Conservation (phyloP, 2,797 vertebrate species). For the Helicolenus hilgendorfi region DNA sequence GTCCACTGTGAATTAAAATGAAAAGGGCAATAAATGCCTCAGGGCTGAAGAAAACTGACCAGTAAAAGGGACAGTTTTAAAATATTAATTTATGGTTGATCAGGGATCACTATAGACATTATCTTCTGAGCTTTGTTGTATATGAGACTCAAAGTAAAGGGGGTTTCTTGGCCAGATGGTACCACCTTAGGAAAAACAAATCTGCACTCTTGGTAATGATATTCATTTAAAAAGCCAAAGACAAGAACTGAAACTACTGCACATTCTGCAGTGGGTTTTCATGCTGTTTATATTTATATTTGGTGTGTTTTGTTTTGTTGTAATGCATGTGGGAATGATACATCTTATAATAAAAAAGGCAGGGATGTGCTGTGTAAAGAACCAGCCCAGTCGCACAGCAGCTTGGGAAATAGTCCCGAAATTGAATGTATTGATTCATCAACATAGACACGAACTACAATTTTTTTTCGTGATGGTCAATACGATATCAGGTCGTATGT, state of each 20-base stretch:
- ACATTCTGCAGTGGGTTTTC: not conserved
- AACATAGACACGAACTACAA: no score
- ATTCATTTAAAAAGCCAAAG: not conserved
- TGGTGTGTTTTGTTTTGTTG: not conserved
- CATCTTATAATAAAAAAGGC: not conserved
- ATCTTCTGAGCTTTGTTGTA: not conserved
- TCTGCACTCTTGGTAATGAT: not conserved
- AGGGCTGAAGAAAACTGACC: not conserved
- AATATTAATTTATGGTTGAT: constrained; percentile 1
- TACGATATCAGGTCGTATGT: no score
- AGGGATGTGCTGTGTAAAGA: not conserved
- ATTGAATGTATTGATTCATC: no score
- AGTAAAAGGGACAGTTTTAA: constrained; percentile 5
- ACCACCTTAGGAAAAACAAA: not conserved
- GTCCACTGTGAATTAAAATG: constrained; percentile 19
- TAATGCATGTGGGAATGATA: not conserved
- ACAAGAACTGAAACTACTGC: no score
- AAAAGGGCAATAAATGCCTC: constrained; percentile 14
- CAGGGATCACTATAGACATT: no score
- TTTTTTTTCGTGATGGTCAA: no score
- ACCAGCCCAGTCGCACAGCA: no score
- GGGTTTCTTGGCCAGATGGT: not conserved
- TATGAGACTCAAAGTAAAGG: not conserved
- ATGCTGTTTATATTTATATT: not conserved
- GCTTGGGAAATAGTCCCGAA: no score